A percentile compares a stretch with the other conserved stretches of the same genome.
Conservation (phyloP, 2,113 vertebrate species). For the Salminus brasiliensis region DNA sequence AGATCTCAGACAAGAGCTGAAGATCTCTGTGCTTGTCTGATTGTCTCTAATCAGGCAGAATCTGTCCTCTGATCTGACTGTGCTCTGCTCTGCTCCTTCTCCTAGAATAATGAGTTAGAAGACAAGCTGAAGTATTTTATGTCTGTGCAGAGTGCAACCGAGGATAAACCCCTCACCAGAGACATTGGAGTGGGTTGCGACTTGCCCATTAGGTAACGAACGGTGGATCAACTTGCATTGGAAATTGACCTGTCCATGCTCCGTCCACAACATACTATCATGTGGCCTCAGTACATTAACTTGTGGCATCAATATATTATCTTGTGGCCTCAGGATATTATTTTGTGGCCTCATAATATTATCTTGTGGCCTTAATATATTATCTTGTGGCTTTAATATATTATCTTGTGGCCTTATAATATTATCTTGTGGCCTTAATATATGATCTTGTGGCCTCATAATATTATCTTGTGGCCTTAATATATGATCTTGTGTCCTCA, state of each 20-base stretch:
- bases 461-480: too few species aligned
- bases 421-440: too few species aligned
- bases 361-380: too few species aligned
- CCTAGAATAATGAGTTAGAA: conserved; percentile 96
- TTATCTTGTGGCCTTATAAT: too few species aligned
- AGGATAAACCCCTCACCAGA: conserved; percentile 76
- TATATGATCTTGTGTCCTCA: too few species aligned
- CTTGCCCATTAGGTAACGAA: conserved; percentile 83
- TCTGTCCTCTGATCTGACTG: conserved; percentile 66
- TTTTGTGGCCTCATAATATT: too few species aligned
- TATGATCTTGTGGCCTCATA: too few species aligned
- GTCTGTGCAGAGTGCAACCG: conserved; percentile 76
- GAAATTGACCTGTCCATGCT: conserved; percentile 19
- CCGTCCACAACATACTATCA: background rate
- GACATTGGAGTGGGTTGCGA: conserved; percentile 87
- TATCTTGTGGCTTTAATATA: too few species aligned
- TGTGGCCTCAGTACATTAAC: too few species aligned
- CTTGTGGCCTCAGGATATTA: too few species aligned
- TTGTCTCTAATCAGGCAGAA: conserved; percentile 38
- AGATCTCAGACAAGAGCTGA: background rate
- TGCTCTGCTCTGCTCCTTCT: conserved; percentile 73
- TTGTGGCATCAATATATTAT: too few species aligned
- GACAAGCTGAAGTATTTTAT: conserved; percentile 93
- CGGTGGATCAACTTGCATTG: background rate
- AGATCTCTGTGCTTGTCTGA: conserved; percentile 9